Evolutionary conservation across 1,140 invertebrate species (phyloP).

Genomic region (Lithobius niger): DNA sequence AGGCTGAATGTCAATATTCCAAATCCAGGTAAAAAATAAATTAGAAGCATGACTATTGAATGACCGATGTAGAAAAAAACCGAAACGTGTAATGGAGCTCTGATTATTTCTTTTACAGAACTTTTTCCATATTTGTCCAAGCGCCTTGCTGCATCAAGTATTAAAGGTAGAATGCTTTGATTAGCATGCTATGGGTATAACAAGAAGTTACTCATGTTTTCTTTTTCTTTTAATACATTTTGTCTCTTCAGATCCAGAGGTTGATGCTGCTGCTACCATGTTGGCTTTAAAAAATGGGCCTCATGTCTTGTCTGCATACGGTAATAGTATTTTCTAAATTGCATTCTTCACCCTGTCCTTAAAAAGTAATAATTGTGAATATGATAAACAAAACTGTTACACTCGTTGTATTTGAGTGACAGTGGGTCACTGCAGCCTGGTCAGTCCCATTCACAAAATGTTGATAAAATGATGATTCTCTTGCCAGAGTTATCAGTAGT

Average conservation of each 20-base stretch:
- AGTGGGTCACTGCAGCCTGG: too few species aligned
- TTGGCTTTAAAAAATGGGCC: constrained; percentile 61
- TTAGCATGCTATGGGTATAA: constrained; percentile 10
- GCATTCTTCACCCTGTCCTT: too few species aligned
- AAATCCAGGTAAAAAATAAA: constrained; percentile 34
- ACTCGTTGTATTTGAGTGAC: too few species aligned
- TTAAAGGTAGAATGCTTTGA: too few species aligned
- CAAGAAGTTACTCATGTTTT: background rate
- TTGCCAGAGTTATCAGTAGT: too few species aligned
- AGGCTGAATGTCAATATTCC: constrained; percentile 32
- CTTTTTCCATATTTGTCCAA: constrained; percentile 63
- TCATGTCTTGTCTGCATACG: constrained; percentile 34
- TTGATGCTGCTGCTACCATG: constrained; percentile 68
- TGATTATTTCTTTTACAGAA: constrained; percentile 32
- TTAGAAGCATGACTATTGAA: background rate
- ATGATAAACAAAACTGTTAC: too few species aligned
- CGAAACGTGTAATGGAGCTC: too few species aligned
- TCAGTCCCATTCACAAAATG: too few species aligned
- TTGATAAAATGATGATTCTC: too few species aligned
- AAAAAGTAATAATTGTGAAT: too few species aligned
- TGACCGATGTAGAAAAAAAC: background rate
- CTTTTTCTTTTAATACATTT: constrained; percentile 1
- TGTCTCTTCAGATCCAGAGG: constrained; percentile 39
- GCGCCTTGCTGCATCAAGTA: constrained; percentile 41
- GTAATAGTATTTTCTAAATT: too few species aligned